These are phyloP conservation scores for Larimichthys crocea DNA, from an alignment of 2,113 vertebrate species.

Conservation along the genomic window DNA sequence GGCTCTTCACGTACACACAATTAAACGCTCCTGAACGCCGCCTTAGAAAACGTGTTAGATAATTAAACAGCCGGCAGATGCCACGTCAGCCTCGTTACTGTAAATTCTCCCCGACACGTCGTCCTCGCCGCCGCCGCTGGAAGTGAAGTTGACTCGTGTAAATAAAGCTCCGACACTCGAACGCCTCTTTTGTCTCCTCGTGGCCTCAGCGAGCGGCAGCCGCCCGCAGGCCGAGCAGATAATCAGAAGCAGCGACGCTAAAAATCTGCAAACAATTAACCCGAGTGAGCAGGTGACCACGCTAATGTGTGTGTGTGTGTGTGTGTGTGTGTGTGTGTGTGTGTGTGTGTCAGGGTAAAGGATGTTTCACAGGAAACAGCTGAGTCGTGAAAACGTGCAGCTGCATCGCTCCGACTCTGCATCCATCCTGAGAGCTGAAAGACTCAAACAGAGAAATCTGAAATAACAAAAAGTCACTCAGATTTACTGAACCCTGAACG, in stretches of 20 bases:
- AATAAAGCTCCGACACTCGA: constrained; percentile 52
- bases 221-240: neutral
- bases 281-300: constrained; percentile 75
- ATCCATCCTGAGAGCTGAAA: constrained; percentile 28
- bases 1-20: constrained; percentile 8
- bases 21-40: constrained; percentile 24
- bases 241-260: constrained; percentile 49
- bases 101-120: constrained; percentile 27
- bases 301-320: constrained; percentile 63
- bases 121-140: neutral
- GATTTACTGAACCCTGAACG: constrained; percentile 28
- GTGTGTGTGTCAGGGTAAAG: constrained; percentile 26
- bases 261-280: constrained; percentile 56
- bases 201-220: constrained; percentile 2
- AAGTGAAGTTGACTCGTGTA: constrained; percentile 40
- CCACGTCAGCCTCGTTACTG: constrained; percentile 33
- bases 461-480: neutral
- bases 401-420: constrained; percentile 18
- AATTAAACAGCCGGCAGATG: constrained; percentile 42
- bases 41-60: constrained; percentile 30
- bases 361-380: constrained; percentile 54
- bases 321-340: too few relatives aligned
- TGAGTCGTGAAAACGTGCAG: constrained; percentile 52
- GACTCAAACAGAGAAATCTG: neutral
- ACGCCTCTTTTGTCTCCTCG: constrained; percentile 3